These are phyloP conservation scores for Upupa epops DNA, from an alignment of 2,113 vertebrate species.

Conservation along the genomic window DNA sequence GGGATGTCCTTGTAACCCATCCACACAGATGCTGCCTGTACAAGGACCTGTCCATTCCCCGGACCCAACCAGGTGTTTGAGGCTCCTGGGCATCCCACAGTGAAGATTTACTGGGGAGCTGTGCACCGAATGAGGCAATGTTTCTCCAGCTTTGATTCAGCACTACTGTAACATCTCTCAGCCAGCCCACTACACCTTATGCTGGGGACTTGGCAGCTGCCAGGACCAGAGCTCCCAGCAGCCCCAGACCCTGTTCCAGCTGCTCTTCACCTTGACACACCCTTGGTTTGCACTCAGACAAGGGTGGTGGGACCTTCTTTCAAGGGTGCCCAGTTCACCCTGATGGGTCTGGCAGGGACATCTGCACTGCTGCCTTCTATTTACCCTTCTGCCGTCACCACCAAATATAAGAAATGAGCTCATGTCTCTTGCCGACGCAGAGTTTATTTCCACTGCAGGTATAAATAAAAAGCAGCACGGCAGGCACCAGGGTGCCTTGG, in stretches of 20 bases:
- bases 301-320: background rate
- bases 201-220: background rate
- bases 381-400: slow-evolving; percentile 63
- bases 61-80: accelerated
- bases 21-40: accelerated
- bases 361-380: slow-evolving; percentile 18
- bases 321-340: background rate
- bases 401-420: slow-evolving; percentile 73
- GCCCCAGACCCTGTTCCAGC: background rate
- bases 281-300: background rate
- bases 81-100: background rate
- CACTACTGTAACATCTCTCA: background rate
- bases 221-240: background rate
- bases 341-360: background rate
- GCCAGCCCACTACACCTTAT: background rate
- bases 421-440: slow-evolving; percentile 31
- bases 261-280: background rate
- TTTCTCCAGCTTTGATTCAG: background rate
- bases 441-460: slow-evolving; percentile 70
- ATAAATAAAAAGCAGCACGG: slow-evolving; percentile 59
- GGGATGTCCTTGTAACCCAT: background rate
- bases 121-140: background rate
- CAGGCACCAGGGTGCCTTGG: slow-evolving; percentile 14
- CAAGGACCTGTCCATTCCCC: background rate
- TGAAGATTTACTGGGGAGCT: background rate